Evolutionary conservation across 2,888 invertebrate genomes (phyloP).

Genomic region (Scaptomyza tumidula): DNA sequence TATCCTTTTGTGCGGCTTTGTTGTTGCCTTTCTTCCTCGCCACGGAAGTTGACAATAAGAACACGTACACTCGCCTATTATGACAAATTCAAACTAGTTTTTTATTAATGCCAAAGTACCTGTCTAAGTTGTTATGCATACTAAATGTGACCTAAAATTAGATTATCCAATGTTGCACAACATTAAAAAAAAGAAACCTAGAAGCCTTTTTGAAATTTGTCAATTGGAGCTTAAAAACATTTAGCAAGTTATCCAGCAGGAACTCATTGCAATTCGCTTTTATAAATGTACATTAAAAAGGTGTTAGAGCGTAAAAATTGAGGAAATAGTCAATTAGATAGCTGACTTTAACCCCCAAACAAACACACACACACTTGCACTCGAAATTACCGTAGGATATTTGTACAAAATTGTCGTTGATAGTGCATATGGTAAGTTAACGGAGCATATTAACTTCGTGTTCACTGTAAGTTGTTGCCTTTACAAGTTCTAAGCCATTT

Average conservation of each 20-base stretch:
- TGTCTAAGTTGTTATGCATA: neutral
- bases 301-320: conserved; percentile 32
- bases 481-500: too few species aligned
- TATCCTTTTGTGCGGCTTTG: conserved; percentile 52
- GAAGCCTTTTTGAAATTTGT: neutral
- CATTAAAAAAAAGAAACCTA: neutral
- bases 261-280: neutral
- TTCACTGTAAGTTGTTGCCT: too few species aligned
- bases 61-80: conserved; percentile 59
- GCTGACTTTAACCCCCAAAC: conserved; percentile 17
- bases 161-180: neutral
- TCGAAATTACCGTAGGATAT: neutral
- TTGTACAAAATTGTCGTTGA: neutral
- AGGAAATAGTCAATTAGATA: conserved; percentile 61
- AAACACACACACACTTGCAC: conserved; percentile 1
- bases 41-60: conserved; percentile 57
- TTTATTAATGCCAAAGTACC: neutral
- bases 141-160: neutral
- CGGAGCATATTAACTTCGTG: conserved; percentile 29
- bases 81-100: conserved; percentile 26
- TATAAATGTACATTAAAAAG: conserved; percentile 10
- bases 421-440: conserved; percentile 36
- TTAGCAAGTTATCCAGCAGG: conserved; percentile 1
- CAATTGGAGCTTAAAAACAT: conserved; percentile 18
- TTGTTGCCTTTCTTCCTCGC: conserved; percentile 4